Percentiles rank a stretch among this genome's conserved stretches.
Evolutionary conservation across 2,888 invertebrate genomes (phyloP).

Genomic region (Gasteruption jaculator): DNA sequence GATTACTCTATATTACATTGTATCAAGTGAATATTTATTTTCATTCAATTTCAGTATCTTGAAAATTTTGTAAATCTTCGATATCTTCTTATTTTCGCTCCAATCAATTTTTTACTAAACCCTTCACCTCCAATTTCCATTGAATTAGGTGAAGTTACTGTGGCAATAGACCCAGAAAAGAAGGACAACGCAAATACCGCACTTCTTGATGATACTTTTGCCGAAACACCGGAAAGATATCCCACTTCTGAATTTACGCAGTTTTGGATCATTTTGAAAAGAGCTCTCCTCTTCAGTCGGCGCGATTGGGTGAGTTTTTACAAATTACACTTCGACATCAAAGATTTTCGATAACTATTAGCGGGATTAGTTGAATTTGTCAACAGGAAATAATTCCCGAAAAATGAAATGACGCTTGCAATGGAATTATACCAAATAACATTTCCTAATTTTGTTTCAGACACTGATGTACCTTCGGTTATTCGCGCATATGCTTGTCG

Average conservation of each 20-base stretch:
- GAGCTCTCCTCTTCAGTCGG: constrained; percentile 79
- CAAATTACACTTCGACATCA: background rate
- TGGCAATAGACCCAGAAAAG: constrained; percentile 64
- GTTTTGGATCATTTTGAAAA: constrained; percentile 83
- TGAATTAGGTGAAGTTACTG: constrained; percentile 54
- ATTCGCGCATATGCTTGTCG: constrained; percentile 90
- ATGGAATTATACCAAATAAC: too few species aligned
- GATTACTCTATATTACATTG: background rate
- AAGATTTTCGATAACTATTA: too few species aligned
- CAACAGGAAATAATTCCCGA: too few species aligned
- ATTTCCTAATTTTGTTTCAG: constrained; percentile 55
- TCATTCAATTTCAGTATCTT: background rate
- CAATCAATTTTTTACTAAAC: background rate
- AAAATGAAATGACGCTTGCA: too few species aligned
- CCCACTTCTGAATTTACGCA: constrained; percentile 79
- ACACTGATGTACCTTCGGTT: constrained; percentile 92
- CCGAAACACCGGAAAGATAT: constrained; percentile 67
- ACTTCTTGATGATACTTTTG: constrained; percentile 61
- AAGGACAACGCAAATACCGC: constrained; percentile 67
- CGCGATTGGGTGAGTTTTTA: constrained; percentile 74
- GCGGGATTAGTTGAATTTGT: too few species aligned
- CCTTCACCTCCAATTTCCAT: background rate
- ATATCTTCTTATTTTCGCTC: background rate
- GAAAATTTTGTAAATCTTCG: too few species aligned
- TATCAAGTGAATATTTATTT: constrained; percentile 7